Conservation (phyloP, 1,140 invertebrate genomes). For the Hermatobates lingyangjiaoensis region DNA sequence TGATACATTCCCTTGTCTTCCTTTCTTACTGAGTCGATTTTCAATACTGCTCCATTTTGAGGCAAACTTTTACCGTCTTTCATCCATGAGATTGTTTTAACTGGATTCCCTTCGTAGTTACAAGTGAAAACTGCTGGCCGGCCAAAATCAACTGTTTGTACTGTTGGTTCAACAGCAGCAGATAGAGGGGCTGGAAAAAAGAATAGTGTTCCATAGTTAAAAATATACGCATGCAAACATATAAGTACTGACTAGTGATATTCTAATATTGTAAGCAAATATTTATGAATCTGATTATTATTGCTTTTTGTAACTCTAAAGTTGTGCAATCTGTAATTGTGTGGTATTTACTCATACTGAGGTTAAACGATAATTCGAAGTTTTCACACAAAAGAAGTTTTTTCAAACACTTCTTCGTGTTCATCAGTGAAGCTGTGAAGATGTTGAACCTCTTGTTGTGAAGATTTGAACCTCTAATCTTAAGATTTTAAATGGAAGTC, state of each 20-base stretch:
- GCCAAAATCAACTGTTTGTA: slow-evolving; percentile 82
- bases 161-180: slow-evolving; percentile 68
- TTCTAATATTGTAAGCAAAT: no score
- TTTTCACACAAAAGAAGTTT: no score
- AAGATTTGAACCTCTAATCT: no score
- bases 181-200: slow-evolving; percentile 49
- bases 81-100: slow-evolving; percentile 75
- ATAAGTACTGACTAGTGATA: background rate
- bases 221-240: background rate
- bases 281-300: no score
- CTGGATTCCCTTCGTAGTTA: slow-evolving; percentile 73
- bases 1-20: slow-evolving; percentile 97
- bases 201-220: slow-evolving; percentile 3
- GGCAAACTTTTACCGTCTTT: slow-evolving; percentile 75
- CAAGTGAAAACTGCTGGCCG: slow-evolving; percentile 76
- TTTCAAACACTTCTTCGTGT: no score
- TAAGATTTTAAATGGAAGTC: no score
- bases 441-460: no score
- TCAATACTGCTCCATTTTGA: slow-evolving; percentile 48
- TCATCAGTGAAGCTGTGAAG: no score
- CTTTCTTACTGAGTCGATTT: slow-evolving; percentile 76
- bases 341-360: no score
- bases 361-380: no score
- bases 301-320: no score
- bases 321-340: no score